These are phyloP conservation scores for Meteorus cinctellus DNA, from an alignment of 2,888 invertebrate species.

Conservation along the genomic window DNA sequence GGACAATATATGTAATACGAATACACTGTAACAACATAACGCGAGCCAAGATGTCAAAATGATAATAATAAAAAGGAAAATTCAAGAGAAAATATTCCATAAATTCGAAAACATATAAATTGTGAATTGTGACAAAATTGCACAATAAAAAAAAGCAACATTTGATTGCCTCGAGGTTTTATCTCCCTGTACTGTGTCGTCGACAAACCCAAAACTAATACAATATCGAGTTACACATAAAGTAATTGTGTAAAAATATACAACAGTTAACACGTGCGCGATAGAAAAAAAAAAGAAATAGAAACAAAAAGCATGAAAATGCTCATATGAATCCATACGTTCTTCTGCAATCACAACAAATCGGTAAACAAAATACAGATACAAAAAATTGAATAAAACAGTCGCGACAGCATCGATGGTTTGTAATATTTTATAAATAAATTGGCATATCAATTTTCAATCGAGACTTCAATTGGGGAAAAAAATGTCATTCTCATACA, in stretches of 20 bases:
- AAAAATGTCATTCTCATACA: conserved; percentile 66
- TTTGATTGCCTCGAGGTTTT: conserved; percentile 47
- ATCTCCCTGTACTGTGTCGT: conserved; percentile 40
- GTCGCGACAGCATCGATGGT: conserved; percentile 60
- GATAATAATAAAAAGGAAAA: not conserved
- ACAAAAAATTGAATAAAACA: conserved; percentile 52
- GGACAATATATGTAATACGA: conserved; percentile 53
- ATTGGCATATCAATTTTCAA: conserved; percentile 67
- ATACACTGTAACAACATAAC: conserved; percentile 50
- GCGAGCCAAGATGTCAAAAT: conserved; percentile 53
- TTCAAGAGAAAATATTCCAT: not conserved
- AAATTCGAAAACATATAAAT: conserved; percentile 23
- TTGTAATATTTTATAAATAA: conserved; percentile 66
- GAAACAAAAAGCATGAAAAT: conserved; percentile 27
- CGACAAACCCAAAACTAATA: conserved; percentile 46
- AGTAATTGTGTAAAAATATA: conserved; percentile 29
- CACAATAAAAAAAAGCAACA: conserved; percentile 42
- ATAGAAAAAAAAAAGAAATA: conserved; percentile 8
- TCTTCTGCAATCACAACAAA: conserved; percentile 51
- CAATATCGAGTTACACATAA: conserved; percentile 35
- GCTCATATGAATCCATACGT: conserved; percentile 46
- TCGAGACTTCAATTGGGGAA: conserved; percentile 54
- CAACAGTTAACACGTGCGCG: conserved; percentile 42
- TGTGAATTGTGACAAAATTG: conserved; percentile 50
- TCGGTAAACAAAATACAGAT: conserved; percentile 28